Percentiles rank a stretch among this genome's conserved stretches.
Evolutionary conservation across 2,888 invertebrate species (phyloP).

Genomic region (Drosophila meridionalis): DNA sequence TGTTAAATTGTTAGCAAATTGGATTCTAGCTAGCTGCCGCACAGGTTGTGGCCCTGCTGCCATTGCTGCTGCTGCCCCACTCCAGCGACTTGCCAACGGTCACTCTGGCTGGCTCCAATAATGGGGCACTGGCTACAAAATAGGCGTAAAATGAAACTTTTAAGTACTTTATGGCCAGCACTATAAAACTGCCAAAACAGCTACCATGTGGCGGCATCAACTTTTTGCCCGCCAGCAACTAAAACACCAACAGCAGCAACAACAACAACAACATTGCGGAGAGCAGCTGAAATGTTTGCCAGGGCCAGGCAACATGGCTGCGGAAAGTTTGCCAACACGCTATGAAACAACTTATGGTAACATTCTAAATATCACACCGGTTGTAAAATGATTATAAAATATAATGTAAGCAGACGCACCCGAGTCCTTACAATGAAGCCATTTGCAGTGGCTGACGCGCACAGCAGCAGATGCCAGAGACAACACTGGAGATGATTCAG

Average conservation of each 20-base stretch:
- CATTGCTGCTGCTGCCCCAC: constrained; percentile 9
- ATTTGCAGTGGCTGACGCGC: constrained; percentile 8
- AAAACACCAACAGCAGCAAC: constrained; percentile 41
- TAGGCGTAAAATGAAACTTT: constrained; percentile 83
- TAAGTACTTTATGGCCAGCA: constrained; percentile 81
- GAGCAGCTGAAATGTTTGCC: constrained; percentile 45
- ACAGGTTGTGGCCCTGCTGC: constrained; percentile 36
- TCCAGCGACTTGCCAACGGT: constrained; percentile 41
- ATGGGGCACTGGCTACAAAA: constrained; percentile 74
- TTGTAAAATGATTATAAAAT: constrained; percentile 81
- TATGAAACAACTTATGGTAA: constrained; percentile 70
- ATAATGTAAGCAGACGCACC: constrained; percentile 58
- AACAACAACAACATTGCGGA: constrained; percentile 26
- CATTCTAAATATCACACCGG: constrained; percentile 77
- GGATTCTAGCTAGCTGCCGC: constrained; percentile 59
- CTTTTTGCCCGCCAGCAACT: constrained; percentile 63
- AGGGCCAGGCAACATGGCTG: constrained; percentile 40
- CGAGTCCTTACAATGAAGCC: constrained; percentile 26
- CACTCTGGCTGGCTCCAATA: constrained; percentile 61
- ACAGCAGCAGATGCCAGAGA: constrained; percentile 16
- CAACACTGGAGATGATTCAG: constrained; percentile 1
- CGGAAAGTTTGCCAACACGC: constrained; percentile 55
- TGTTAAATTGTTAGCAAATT: constrained; percentile 79
- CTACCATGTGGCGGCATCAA: constrained; percentile 74
- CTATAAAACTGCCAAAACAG: constrained; percentile 78